Evolutionary conservation across 2,797 vertebrate species (phyloP).

Genomic region (Muraenolepis orangiensis): DNA sequence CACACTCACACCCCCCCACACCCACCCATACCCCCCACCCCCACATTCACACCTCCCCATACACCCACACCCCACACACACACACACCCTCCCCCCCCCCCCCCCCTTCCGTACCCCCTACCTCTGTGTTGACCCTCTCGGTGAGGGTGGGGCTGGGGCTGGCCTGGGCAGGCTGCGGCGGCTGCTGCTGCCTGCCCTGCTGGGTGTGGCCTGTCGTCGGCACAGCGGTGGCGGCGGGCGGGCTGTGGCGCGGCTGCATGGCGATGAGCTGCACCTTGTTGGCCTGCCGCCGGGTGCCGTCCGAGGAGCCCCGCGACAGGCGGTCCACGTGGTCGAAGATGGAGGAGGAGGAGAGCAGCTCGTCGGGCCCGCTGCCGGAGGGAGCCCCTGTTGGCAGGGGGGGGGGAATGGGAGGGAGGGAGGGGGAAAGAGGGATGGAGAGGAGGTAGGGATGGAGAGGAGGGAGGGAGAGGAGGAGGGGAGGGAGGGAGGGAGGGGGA

Average conservation of each 20-base stretch:
- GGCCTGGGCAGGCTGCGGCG: conserved; percentile 56
- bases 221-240: conserved; percentile 73
- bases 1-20: no score
- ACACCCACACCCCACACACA: no score
- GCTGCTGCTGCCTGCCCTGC: conserved; percentile 59
- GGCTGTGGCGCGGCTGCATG: conserved; percentile 90
- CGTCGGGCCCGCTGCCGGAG: conserved; percentile 76
- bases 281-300: conserved; percentile 81
- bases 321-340: conserved; percentile 97
- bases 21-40: no score
- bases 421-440: background rate
- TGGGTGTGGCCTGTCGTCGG: conserved; percentile 89
- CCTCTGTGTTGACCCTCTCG: conserved; percentile 88
- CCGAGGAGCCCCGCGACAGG: conserved; percentile 83
- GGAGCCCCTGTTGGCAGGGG: conserved; percentile 60
- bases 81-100: no score
- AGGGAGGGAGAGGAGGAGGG: no score
- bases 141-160: conserved; percentile 79
- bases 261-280: conserved; percentile 97
- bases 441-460: background rate
- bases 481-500: no score
- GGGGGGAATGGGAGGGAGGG: no score
- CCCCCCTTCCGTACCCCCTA: conserved; percentile 41
- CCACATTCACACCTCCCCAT: no score
- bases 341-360: conserved; percentile 90